Evolutionary conservation across 2,888 invertebrate species (phyloP).

Genomic region (Criorhina ranunculi): DNA sequence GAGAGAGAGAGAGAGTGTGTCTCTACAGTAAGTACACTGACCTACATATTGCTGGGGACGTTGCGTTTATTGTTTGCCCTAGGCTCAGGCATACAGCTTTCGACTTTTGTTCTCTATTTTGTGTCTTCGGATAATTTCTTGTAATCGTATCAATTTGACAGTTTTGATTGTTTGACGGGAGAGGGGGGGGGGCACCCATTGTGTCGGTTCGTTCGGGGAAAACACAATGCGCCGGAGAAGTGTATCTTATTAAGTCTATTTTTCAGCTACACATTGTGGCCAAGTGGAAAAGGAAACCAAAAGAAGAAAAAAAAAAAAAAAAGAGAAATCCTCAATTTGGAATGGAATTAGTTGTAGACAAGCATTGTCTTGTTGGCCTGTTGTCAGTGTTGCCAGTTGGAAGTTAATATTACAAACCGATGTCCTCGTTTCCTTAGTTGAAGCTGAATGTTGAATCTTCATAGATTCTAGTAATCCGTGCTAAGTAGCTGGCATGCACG

Average conservation of each 20-base stretch:
- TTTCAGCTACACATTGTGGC: neutral
- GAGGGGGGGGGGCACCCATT: neutral
- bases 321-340: neutral
- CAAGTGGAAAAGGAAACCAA: neutral
- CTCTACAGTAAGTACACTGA: neutral
- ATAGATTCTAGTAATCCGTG: too few relatives aligned
- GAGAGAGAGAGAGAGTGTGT: neutral
- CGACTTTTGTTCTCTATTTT: neutral
- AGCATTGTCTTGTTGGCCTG: too few relatives aligned
- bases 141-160: slow-evolving; percentile 3
- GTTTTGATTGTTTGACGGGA: neutral
- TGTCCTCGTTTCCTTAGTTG: too few relatives aligned
- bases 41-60: neutral
- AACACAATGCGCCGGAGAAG: neutral
- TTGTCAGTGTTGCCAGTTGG: too few relatives aligned
- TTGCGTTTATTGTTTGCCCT: neutral
- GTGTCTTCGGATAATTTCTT: neutral
- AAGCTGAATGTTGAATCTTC: too few relatives aligned
- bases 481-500: too few relatives aligned
- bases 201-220: neutral
- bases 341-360: too few relatives aligned
- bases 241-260: neutral
- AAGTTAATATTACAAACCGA: neutral
- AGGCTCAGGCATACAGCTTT: neutral
- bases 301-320: neutral